Evolutionary conservation across 1,140 invertebrate genomes (phyloP), one percentile per base, ranked within the genome.

Genomic region (Eriosoma lanigerum): DNA sequence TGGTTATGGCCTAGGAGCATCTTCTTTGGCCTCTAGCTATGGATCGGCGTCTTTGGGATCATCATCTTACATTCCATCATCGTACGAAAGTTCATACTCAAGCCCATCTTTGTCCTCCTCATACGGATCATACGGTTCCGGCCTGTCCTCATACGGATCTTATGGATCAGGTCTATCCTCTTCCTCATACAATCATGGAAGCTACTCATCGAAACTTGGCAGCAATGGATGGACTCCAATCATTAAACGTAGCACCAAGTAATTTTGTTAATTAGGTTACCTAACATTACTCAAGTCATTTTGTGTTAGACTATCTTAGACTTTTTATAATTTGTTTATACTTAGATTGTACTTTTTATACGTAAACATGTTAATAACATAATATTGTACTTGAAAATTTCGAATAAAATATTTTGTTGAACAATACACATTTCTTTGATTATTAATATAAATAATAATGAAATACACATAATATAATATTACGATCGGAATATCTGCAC

Each of bases 351-450:
- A 52, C 1, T 68, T 76, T 62, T 78, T 78, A 46, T 78, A 78
- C 52, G 19, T 60, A 17, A 72, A 78, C 3, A 21, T 78, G 24
- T 62, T 48, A 46, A 60, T 38, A 38, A 38, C 8, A n/a, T n/a
- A n/a, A n/a, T 38, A 38, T 76, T 60, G 54, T 76, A 76, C 38
- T 48, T 12, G 32, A 24, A 62, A 19, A 29, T 9, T 13, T 52
- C 1, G 24, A 72, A 72, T 72, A 72, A 78, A 78, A 46, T 78
- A 8, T 78, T 76, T 76, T 76, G 32, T 58, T 72, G n/a, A 52
- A 72, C 24, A 72, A 52, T 29, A 29, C 6, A 19, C 15, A 3
- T n/a, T n/a, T n/a, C n/a, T n/a, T n/a, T n/a, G 21, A 38, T 4
- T 38, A 4, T 38, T 38, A 4, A 3, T 38, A 38, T 4, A 38